Conservation (phyloP, 2,113 vertebrate species). For the Egretta garzetta region DNA sequence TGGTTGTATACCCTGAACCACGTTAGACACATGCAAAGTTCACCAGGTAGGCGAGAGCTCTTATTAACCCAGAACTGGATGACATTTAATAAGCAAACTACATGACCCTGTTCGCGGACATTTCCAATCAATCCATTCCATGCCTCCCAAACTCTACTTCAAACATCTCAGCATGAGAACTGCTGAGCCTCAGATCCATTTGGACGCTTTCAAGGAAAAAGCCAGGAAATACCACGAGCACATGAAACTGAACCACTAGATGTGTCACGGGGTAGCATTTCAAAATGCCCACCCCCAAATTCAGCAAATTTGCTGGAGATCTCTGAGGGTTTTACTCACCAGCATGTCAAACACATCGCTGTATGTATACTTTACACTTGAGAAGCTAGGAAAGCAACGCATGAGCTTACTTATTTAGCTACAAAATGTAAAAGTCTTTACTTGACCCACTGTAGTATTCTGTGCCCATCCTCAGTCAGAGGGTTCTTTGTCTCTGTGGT, state of each 20-base stretch:
- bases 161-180: not conserved
- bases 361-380: not conserved
- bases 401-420: not conserved
- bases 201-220: not conserved
- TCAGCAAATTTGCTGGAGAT: not conserved
- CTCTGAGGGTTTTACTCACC: not conserved
- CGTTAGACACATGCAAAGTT: not conserved
- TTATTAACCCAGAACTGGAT: not conserved
- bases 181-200: not conserved
- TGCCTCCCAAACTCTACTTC: not conserved
- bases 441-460: not conserved
- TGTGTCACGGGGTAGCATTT: not conserved
- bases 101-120: rapidly evolving
- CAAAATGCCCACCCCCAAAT: not conserved
- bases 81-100: not conserved
- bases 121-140: not conserved
- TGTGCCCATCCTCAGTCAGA: not conserved
- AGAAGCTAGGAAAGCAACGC: not conserved
- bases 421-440: not conserved
- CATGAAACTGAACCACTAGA: not conserved
- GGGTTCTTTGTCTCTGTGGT: not conserved
- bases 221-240: not conserved
- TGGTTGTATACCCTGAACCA: not conserved
- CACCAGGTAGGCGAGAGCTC: not conserved
- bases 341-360: not conserved